Conservation (phyloP, 2,888 invertebrate species). For the Fragum fragum region DNA sequence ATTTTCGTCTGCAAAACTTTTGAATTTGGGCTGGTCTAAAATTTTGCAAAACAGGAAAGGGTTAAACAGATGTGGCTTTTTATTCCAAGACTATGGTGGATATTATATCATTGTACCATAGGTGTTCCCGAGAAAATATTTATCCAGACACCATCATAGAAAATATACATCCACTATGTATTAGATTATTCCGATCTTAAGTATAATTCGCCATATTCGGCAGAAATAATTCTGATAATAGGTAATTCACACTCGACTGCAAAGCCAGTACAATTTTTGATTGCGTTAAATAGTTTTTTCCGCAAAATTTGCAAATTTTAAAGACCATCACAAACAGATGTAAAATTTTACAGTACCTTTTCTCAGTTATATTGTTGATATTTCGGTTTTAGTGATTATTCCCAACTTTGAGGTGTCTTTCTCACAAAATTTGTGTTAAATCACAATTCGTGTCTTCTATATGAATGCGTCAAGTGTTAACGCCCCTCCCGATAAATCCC, state of each 20-base stretch:
- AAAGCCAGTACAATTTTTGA: not conserved
- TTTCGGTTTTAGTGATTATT: conserved; percentile 65
- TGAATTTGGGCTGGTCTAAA: no score
- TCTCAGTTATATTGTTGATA: conserved; percentile 64
- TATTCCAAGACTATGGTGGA: no score
- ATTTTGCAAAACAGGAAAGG: no score
- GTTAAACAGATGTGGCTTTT: no score
- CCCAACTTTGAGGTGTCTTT: conserved; percentile 66
- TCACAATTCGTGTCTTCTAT: conserved; percentile 62
- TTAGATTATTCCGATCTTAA: no score
- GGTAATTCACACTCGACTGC: not conserved
- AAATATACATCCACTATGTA: no score
- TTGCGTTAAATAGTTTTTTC: conserved; percentile 12
- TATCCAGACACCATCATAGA: no score
- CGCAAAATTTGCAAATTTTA: conserved; percentile 34
- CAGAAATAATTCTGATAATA: not conserved
- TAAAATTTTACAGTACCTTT: conserved; percentile 70
- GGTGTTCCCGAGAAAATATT: no score
- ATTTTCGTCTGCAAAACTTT: no score
- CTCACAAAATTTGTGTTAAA: conserved; percentile 67
- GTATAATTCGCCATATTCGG: no score
- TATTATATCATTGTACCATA: no score
- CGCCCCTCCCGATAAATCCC: conserved; percentile 27
- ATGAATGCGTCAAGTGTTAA: conserved; percentile 42
- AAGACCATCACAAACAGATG: conserved; percentile 57